Base-by-base conservation (phyloP, 2,888 invertebrate species). In the Caenorhabditis sp. region DNA sequence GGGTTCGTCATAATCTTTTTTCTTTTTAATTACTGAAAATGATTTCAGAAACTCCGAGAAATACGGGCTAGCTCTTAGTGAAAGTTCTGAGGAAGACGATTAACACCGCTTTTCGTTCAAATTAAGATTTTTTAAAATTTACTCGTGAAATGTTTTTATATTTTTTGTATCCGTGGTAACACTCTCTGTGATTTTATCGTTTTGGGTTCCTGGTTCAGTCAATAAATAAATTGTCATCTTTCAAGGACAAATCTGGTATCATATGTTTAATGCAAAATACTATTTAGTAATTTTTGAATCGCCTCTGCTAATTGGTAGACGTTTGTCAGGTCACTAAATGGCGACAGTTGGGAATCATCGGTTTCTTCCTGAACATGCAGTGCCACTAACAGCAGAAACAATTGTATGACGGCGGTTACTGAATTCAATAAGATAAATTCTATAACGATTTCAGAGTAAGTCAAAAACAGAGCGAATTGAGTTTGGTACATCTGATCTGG, bases 31-130 rank as follows among this genome's bases (percentile, higher is more conserved):
- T n/a, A n/a, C n/a, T n/a, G 4, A 20, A 47, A 32, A 64, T 26
- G 44, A 44, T 60, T 64, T 60, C 55, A 60, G 56, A 18, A 40
- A 61, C 35, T 79, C 55, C 6, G 67, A 77, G 55, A 64, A 71
- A 35, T 77, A 85, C 55, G 86, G 86, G 8, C 51, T 87, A 53
- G 72, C 76, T 13, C 72, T 87, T 15, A 85, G 85, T 51, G 87
- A 87, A 58, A 84, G 84, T 22, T 87, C 87, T 15, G 85, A 87
- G 8, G 84, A 85, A 22, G 87, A 87, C 6, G 80, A 84, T 37
- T 74, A 11, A 80, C 13, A 32, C 20, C n/a, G n/a, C n/a, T n/a
- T n/a, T n/a, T n/a, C n/a, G n/a, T n/a, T n/a, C n/a, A n/a, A n/a
- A n/a, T n/a, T n/a, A n/a, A n/a, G n/a, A n/a, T n/a, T n/a, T n/a